Conservation (phyloP, 2,113 vertebrate species). For the Telmatochromis sp. region DNA sequence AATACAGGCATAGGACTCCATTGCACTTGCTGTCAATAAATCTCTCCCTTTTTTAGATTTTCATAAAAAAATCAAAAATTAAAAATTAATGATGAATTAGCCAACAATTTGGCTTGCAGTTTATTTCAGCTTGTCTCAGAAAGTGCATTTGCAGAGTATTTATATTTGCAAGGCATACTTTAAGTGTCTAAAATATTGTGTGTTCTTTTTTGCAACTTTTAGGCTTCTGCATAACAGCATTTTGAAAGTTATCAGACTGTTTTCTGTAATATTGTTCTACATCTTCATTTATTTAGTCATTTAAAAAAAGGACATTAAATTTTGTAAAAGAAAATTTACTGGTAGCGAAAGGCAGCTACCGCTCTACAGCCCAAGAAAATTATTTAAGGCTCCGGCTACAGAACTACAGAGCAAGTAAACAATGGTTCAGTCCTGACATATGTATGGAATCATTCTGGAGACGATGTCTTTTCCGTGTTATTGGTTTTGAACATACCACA, state of each 20-base stretch:
- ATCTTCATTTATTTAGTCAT: not conserved
- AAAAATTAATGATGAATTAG: no score
- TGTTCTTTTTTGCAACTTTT: not conserved
- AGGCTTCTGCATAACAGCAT: fast-evolving
- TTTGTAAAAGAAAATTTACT: not conserved
- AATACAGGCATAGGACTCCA: not conserved
- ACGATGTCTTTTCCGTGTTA: no score
- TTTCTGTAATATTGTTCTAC: not conserved
- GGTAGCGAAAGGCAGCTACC: fast-evolving
- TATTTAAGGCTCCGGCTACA: not conserved
- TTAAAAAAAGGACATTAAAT: fast-evolving
- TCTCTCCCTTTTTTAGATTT: fast-evolving
- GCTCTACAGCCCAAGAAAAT: not conserved
- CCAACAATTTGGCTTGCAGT: not conserved
- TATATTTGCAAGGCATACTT: not conserved
- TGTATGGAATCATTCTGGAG: no score
- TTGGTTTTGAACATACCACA: no score
- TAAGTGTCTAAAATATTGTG: not conserved
- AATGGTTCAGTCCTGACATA: no score
- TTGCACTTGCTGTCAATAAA: not conserved
- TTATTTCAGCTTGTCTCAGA: not conserved
- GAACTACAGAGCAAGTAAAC: not conserved
- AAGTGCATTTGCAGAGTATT: not conserved
- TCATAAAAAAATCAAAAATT: not conserved
- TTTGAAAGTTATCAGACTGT: not conserved